phyloP scores from a whole-genome alignment of 1,140 invertebrate genomes.

The Eubasilissa regina region DNA sequence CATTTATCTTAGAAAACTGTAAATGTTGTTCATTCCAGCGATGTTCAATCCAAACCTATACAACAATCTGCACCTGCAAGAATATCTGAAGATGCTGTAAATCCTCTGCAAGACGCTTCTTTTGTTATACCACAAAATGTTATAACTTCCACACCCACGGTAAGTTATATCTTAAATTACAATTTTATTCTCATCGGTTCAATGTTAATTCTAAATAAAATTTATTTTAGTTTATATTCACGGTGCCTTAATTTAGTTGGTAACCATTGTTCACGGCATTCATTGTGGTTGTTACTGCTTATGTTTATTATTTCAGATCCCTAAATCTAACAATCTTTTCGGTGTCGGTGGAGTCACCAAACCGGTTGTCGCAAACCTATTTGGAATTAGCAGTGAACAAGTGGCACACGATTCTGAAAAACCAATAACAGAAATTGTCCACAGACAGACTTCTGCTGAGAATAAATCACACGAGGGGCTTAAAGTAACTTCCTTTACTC shows the following conservation, averaged over 20 bases:
- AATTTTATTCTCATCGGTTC: too few species aligned
- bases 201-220: too few species aligned
- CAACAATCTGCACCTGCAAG: neutral
- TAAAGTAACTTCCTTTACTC: neutral
- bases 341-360: constrained; percentile 7
- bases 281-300: too few species aligned
- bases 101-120: constrained; percentile 48
- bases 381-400: constrained; percentile 28
- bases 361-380: constrained; percentile 39
- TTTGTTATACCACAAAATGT: constrained; percentile 50
- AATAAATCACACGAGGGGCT: neutral
- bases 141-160: constrained; percentile 57
- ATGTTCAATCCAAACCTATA: constrained; percentile 15
- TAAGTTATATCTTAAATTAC: constrained; percentile 20
- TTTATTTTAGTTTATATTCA: too few species aligned
- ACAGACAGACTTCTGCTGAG: neutral
- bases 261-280: too few species aligned
- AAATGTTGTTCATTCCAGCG: constrained; percentile 44
- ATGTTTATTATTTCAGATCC: constrained; percentile 45
- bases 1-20: too few species aligned
- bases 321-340: constrained; percentile 48
- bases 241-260: too few species aligned
- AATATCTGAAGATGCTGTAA: constrained; percentile 1
- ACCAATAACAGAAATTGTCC: neutral
- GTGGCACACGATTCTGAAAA: neutral